Conservation (phyloP, 2,888 invertebrate species). For the Icerya purchasi region DNA sequence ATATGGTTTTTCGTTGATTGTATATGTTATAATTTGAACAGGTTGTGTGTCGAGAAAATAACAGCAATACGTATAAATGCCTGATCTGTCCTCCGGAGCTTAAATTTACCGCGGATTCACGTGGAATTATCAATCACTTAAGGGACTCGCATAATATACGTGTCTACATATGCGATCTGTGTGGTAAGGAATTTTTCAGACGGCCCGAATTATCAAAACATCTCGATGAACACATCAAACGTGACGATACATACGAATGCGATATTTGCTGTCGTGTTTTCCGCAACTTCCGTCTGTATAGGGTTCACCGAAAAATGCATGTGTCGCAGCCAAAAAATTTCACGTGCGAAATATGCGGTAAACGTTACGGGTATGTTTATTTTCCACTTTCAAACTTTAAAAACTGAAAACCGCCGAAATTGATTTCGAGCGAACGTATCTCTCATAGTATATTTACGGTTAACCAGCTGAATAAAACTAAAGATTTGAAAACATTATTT, state of each 20-base stretch:
- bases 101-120: constrained; percentile 32
- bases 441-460: no score
- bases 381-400: no score
- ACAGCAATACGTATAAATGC: constrained; percentile 34
- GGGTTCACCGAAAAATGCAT: constrained; percentile 42
- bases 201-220: constrained; percentile 28
- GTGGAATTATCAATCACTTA: constrained; percentile 38
- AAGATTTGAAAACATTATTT: no score
- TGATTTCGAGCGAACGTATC: no score
- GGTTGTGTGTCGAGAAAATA: constrained; percentile 23
- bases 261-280: constrained; percentile 40
- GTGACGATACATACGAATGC: constrained; percentile 40
- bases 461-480: no score
- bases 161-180: constrained; percentile 46
- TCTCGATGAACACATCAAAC: constrained; percentile 37
- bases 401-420: no score
- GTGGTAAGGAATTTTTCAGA: constrained; percentile 40
- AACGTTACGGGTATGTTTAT: constrained; percentile 37
- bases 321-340: constrained; percentile 38
- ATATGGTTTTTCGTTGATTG: no score
- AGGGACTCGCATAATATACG: constrained; percentile 36
- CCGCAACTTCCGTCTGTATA: constrained; percentile 34
- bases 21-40: constrained; percentile 13
- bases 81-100: constrained; percentile 28
- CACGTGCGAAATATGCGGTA: constrained; percentile 41